phyloP scores from a whole-genome alignment of 2,888 invertebrate genomes.

The Melanostoma scalare region DNA sequence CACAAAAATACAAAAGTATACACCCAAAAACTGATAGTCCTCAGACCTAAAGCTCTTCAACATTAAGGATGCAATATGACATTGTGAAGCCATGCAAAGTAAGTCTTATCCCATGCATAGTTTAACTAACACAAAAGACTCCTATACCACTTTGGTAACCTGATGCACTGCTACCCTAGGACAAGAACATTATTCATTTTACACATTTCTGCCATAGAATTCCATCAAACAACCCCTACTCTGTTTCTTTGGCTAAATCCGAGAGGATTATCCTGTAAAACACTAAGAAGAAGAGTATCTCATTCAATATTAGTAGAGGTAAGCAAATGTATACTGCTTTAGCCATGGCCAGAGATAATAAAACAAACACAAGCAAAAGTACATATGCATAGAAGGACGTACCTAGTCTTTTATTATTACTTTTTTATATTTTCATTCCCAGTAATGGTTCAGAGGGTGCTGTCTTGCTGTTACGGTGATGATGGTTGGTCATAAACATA shows the following conservation, averaged over 20 bases:
- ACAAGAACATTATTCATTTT: constrained; percentile 26
- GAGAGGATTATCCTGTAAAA: constrained; percentile 43
- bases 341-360: not conserved
- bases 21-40: too few species aligned
- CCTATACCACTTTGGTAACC: not conserved
- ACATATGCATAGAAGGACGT: not conserved
- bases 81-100: constrained; percentile 32
- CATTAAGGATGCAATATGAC: not conserved
- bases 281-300: constrained; percentile 11
- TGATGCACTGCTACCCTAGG: constrained; percentile 4
- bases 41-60: too few species aligned
- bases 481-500: constrained; percentile 36
- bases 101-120: constrained; percentile 19
- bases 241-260: constrained; percentile 10
- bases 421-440: constrained; percentile 24
- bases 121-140: constrained; percentile 26
- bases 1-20: too few species aligned
- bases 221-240: constrained; percentile 5
- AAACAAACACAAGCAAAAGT: not conserved
- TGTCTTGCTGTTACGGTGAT: constrained; percentile 21
- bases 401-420: not conserved
- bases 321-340: not conserved
- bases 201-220: not conserved
- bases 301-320: constrained; percentile 11
- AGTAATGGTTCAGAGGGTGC: not conserved